Evolutionary conservation across 2,888 invertebrate species (phyloP), one percentile per base, ranked within the genome.

Genomic region (Deilephila porcellus): DNA sequence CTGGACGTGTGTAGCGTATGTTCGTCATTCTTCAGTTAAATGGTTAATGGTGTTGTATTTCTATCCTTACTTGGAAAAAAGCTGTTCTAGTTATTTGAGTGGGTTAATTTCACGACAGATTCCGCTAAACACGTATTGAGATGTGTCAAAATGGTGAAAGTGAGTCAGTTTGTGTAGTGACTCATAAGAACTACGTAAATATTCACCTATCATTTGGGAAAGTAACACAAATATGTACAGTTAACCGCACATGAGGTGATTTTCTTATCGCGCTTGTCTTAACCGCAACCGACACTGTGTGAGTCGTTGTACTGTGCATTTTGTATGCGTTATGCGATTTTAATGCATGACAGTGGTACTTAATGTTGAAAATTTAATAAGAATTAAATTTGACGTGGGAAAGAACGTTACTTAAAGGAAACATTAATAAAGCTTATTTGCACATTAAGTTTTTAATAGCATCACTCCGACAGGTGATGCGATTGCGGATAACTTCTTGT

Each of bases 81-180:
- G 6, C 56, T 45, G 45, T n/a, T 17, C 17, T n/a, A n/a, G 56
- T n/a, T 56, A 56, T 56, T 56, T n/a, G 56, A n/a, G n/a, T 56
- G 17, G 56, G 56, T 56, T 56, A n/a, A 60, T 29, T 60, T 20
- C 60, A 17, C 20, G 3, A 29, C 29, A 17, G 25, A 60, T 60
- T 60, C 4, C 60, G 25, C 25, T 29, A 60, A 60, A 60, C 29
- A 62, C 17, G 17, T 59, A n/a, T 53, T 52, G 62, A 72, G 81
- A 85, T 79, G 83, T 85, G 84, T 87, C 86, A 86, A 85, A 85
- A 83, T 78, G 82, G 88, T 85, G 87, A 88, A 88, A 88, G 87
- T 84, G 76, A 80, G 80, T 78, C 77, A 78, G 77, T 56, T 37
- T 37, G 71, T 62, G 37, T 63, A 72, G 52, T 73, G 72, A 73